Conservation (phyloP, 2,888 invertebrate species). For the Atrina japonica region DNA sequence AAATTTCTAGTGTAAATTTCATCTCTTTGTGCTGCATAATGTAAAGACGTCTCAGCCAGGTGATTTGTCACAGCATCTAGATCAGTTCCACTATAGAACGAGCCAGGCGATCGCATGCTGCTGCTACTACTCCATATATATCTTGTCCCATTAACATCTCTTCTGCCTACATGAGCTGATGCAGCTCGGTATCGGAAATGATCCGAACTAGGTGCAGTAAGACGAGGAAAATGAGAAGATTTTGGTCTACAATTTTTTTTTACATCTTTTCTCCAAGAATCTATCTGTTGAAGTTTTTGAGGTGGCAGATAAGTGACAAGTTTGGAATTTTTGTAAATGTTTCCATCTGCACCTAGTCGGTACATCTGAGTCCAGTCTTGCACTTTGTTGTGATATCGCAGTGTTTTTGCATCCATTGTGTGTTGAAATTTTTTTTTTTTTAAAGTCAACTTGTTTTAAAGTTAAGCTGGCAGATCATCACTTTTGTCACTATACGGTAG, state of each 20-base stretch:
- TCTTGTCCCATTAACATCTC: not conserved
- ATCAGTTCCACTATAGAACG: conserved; percentile 37
- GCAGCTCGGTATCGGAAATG: not conserved
- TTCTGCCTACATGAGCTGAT: conserved; percentile 5
- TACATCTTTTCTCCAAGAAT: conserved; percentile 60
- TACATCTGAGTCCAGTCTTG: conserved; percentile 68
- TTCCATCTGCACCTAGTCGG: conserved; percentile 50
- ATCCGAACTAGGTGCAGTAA: conserved; percentile 7
- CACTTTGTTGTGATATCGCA: conserved; percentile 67
- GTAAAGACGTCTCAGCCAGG: conserved; percentile 54
- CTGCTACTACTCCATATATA: conserved; percentile 31
- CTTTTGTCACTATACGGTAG: too few species aligned
- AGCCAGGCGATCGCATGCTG: conserved; percentile 38
- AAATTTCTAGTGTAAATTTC: conserved; percentile 44
- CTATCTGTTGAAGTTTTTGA: conserved; percentile 64
- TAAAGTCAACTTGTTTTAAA: too few species aligned
- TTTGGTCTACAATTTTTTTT: conserved; percentile 42
- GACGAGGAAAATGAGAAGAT: conserved; percentile 23
- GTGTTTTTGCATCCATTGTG: conserved; percentile 65
- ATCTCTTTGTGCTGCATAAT: conserved; percentile 55
- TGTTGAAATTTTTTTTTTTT: too few species aligned
- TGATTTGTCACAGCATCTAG: conserved; percentile 54
- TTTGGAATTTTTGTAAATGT: conserved; percentile 43
- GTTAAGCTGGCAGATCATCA: too few species aligned
- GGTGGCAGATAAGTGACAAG: conserved; percentile 54